Evolutionary conservation across 1,140 invertebrate genomes (phyloP), one percentile per base, ranked within the genome.

Genomic region (Latrodectus geometricus): DNA sequence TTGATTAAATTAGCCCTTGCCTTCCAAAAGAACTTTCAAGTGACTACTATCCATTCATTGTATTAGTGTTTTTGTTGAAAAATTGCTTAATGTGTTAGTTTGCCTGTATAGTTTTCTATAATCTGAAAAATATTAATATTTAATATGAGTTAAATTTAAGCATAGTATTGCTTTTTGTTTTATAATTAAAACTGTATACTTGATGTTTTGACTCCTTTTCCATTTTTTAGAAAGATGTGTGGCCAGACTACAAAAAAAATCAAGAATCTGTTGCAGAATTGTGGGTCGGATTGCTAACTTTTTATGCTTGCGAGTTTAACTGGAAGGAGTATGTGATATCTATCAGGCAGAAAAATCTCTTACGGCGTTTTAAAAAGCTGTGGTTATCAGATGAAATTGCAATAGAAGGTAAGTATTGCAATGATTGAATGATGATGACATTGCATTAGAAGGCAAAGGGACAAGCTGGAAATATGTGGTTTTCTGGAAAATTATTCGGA

Each of bases 231-330:
- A 89, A 89, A 80, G 89, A 91, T 79, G 90, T 92, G 17, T 93
- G 93, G 93, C 89, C 90, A 17, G 88, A 90, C 20, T 91, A 88
- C 89, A 90, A 91, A 15, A 91, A 91, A 86, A 94, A 94, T 89
- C 91, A 89, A 14, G 90, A 92, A 86, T 89, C 89, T 73, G 90
- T 93, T n/a, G 92, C 91, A 35, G 91, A 93, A 88, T 89, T 94
- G 35, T 94, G 93, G 93, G 72, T 93, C 0, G 92, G 91, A 0
- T 90, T 94, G 86, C 90, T 94, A 15, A 87, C 90, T 8, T 94
- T 92, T 89, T 94, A 94, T 89, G 91, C 93, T 20, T 93, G 93
- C 89, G 89, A 90, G 12, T 94, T 94, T 89, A 91, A 93, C 88
- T 92, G 92, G 88, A 90, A 92, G 21, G 91, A 93, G 11, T 78